Evolutionary conservation across 2,797 vertebrate species (phyloP).

Genomic region (Artibeus lituratus): DNA sequence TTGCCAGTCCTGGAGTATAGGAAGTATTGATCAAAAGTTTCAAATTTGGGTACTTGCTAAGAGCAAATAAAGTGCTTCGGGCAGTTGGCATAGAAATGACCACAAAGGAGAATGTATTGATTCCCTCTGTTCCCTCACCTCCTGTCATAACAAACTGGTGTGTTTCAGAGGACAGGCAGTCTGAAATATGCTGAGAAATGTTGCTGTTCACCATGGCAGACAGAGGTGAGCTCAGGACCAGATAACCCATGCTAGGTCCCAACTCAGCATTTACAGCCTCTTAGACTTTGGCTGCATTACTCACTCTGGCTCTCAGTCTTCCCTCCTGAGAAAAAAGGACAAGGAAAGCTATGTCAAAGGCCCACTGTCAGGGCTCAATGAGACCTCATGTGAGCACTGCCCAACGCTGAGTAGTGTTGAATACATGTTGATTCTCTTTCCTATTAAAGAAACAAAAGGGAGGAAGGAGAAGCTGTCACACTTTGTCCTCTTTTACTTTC

Average conservation of each 20-base stretch:
- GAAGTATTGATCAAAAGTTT: conserved; percentile 32
- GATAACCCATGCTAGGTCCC: neutral
- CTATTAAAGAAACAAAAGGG: neutral
- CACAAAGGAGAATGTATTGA: conserved; percentile 1
- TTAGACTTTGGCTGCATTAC: neutral
- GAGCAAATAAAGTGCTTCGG: neutral
- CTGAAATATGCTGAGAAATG: conserved; percentile 1
- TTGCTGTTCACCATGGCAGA: neutral
- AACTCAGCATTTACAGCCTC: neutral
- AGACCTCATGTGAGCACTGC: neutral
- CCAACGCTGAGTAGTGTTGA: neutral
- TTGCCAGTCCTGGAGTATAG: neutral
- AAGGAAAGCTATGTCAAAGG: neutral
- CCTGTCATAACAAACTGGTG: conserved; percentile 30
- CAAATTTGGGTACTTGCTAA: neutral
- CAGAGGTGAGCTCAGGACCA: neutral
- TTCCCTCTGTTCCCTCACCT: conserved; percentile 27
- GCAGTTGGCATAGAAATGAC: conserved; percentile 17
- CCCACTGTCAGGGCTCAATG: neutral
- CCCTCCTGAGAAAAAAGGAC: neutral
- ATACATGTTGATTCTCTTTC: neutral
- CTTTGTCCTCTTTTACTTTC: neutral
- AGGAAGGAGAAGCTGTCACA: neutral
- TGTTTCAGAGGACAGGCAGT: conserved; percentile 35
- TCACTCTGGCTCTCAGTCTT: neutral